phyloP scores from a whole-genome alignment of 2,888 invertebrate species.

The Dysmachus trigonus region DNA sequence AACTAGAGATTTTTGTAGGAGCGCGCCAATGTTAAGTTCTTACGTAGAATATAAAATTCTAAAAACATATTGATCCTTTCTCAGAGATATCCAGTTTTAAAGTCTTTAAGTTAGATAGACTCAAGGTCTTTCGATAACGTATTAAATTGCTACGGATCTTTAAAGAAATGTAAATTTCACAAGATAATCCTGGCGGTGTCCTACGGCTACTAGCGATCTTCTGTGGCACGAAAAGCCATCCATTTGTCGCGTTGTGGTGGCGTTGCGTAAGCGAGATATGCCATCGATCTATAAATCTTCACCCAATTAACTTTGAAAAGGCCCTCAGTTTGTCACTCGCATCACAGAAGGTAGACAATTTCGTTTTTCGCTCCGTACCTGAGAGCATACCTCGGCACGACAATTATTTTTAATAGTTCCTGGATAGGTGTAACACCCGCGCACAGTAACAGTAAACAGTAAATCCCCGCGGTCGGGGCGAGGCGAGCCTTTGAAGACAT shows the following conservation, averaged over 20 bases:
- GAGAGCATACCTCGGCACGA: constrained; percentile 28
- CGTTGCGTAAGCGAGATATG: constrained; percentile 19
- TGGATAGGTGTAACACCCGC: constrained; percentile 43
- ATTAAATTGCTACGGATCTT: neutral
- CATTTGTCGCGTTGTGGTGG: neutral
- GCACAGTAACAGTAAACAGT: constrained; percentile 26
- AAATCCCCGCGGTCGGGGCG: neutral
- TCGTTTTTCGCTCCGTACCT: too few species aligned
- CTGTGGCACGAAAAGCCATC: neutral
- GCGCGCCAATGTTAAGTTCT: too few species aligned
- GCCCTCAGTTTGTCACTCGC: constrained; percentile 17
- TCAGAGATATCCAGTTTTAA: too few species aligned
- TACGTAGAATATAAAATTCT: too few species aligned
- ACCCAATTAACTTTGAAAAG: constrained; percentile 40
- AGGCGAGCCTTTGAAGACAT: neutral
- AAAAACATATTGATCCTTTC: too few species aligned
- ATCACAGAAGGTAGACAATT: neutral
- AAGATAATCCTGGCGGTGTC: neutral
- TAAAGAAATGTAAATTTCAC: neutral
- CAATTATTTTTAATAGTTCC: constrained; percentile 42
- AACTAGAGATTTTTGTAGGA: too few species aligned
- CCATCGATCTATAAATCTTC: constrained; percentile 40
- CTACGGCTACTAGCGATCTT: neutral
- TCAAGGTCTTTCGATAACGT: neutral
- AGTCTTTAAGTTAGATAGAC: too few species aligned